phyloP scores from a whole-genome alignment of 2,888 invertebrate species.

The Latrodectus elegans region DNA sequence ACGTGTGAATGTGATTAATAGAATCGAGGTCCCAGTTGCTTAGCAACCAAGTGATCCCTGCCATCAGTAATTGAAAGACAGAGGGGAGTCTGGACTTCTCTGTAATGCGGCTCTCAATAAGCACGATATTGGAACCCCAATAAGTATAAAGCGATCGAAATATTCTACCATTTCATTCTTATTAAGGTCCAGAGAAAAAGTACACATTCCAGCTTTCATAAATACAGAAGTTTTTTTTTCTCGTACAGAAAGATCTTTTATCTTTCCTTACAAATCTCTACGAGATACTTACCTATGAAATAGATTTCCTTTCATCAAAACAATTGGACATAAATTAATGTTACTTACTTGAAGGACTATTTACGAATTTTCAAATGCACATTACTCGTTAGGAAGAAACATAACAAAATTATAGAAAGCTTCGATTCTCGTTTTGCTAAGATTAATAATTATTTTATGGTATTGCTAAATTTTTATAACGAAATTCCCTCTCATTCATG shows the following conservation, averaged over 20 bases:
- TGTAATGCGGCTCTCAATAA: slow-evolving; percentile 55
- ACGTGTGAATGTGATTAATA: slow-evolving; percentile 55
- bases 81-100: slow-evolving; percentile 25
- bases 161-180: slow-evolving; percentile 45
- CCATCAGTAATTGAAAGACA: slow-evolving; percentile 55
- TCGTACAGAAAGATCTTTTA: background rate
- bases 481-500: too few species aligned
- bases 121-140: slow-evolving; percentile 25
- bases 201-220: background rate
- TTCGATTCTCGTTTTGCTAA: too few species aligned
- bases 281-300: background rate
- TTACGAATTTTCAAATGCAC: too few species aligned
- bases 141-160: slow-evolving; percentile 41
- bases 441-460: too few species aligned
- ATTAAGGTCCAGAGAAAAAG: background rate
- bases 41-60: slow-evolving; percentile 60
- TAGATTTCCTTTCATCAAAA: too few species aligned
- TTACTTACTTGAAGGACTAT: too few species aligned
- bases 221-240: background rate
- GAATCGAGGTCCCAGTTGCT: slow-evolving; percentile 42
- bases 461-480: too few species aligned
- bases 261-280: background rate
- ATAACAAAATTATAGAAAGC: too few species aligned
- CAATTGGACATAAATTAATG: too few species aligned
- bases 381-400: too few species aligned